phyloP scores from a whole-genome alignment of 2,888 invertebrate species.

The Macroteleia sp. region DNA sequence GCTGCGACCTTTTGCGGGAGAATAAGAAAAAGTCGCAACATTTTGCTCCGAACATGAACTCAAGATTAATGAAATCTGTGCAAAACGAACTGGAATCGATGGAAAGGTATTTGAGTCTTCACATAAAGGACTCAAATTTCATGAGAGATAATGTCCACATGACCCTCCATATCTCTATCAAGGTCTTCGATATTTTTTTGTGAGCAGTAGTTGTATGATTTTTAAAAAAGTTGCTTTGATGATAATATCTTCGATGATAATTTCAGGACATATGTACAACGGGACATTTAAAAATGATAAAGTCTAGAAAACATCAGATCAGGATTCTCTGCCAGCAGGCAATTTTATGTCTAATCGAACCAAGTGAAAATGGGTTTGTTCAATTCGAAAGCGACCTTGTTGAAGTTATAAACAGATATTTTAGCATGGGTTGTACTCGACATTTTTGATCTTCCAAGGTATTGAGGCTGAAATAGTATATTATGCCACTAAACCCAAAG shows the following conservation, averaged over 20 bases:
- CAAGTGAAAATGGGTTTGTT: slow-evolving; percentile 69
- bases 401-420: slow-evolving; percentile 58
- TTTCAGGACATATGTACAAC: slow-evolving; percentile 30
- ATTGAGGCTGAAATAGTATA: too few species aligned
- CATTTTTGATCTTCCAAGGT: slow-evolving; percentile 70
- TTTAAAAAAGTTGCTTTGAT: neutral
- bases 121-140: slow-evolving; percentile 59
- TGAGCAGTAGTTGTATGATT: too few species aligned
- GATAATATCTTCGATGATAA: neutral
- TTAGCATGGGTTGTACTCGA: slow-evolving; percentile 62
- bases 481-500: too few species aligned
- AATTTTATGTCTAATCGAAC: slow-evolving; percentile 70
- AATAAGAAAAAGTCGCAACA: too few species aligned
- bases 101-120: slow-evolving; percentile 62
- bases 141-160: slow-evolving; percentile 66
- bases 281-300: slow-evolving; percentile 28
- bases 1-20: too few species aligned
- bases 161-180: slow-evolving; percentile 65
- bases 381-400: slow-evolving; percentile 64
- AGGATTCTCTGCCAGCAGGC: slow-evolving; percentile 69
- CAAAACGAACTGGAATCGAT: slow-evolving; percentile 57
- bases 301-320: slow-evolving; percentile 52
- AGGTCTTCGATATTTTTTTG: slow-evolving; percentile 50
- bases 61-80: too few species aligned
- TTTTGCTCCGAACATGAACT: too few species aligned